Evolutionary conservation across 1,140 invertebrate species (phyloP), one percentile per base, ranked within the genome.

Genomic region (Drosophila seguyi): DNA sequence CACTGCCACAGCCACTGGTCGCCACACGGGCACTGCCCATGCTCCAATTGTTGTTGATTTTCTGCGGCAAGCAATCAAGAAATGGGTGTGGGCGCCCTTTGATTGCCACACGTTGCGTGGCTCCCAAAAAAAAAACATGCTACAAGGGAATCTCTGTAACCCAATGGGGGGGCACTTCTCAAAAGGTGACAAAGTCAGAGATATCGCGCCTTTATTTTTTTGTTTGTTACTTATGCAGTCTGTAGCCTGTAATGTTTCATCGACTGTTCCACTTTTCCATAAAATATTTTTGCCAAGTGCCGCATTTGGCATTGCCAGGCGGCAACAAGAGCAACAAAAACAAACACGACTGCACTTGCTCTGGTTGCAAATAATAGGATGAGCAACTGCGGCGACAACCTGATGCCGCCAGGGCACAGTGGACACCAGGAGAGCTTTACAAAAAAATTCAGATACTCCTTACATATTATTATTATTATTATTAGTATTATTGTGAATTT

Each of bases 251-350:
- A 85, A 84, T 91, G 84, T 85, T 90, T 91, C 86, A 88, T 90
- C 81, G 76, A 79, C 71, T 90, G 90, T 90, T 90, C 90, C 79
- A 92, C 90, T 92, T 92, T 92, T 92, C 90, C 90, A 91, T 92
- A 82, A 92, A 92, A 77, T 92, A 90, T 92, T 87, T 91, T 87
- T 84, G 67, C 79, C 81, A 91, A 91, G 78, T 87, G 81, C 88
- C 83, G 81, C 76, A 81, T 91, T 91, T 90, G 79, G 84, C 67
- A 72, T 72, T 71, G 42, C 47, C 34, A 27, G 10, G 34, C 44
- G 45, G 50, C 71, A 58, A 57, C 56, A 76, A 56, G 27, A 29
- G 13, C 31, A 50, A 38, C n/a, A 66, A 16, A 66, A 55, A 22
- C 25, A 48, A 25, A 31, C 39, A 45, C 38, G 67, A 48, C 60